Evolutionary conservation across 1,140 invertebrate species (phyloP).

Genomic region (Cotesia vestalis): DNA sequence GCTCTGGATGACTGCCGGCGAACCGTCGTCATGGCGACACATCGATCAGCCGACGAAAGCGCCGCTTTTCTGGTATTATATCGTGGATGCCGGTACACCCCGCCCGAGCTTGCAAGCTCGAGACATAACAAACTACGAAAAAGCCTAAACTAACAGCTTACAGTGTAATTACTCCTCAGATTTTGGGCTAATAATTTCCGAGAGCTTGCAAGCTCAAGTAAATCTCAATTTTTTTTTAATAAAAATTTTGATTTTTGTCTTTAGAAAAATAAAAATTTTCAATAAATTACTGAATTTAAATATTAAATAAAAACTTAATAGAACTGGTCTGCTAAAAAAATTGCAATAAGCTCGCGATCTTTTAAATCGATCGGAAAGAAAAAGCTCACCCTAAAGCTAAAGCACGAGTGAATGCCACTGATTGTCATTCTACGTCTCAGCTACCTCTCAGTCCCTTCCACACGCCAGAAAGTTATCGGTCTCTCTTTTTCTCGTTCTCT

Average conservation of each 20-base stretch:
- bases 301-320: too few relatives aligned
- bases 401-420: constrained; percentile 58
- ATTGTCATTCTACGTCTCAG: constrained; percentile 55
- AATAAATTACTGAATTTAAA: too few relatives aligned
- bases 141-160: background rate
- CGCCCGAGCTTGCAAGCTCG: background rate
- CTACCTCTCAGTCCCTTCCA: constrained; percentile 24
- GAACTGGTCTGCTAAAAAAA: too few relatives aligned
- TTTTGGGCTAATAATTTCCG: background rate
- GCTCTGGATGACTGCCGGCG: constrained; percentile 64
- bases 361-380: constrained; percentile 14
- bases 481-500: constrained; percentile 26
- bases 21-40: constrained; percentile 68
- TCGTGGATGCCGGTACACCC: constrained; percentile 29
- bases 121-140: background rate
- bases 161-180: background rate
- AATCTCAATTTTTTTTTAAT: too few relatives aligned
- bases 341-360: background rate
- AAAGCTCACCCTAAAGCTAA: constrained; percentile 50
- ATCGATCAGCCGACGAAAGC: constrained; percentile 64
- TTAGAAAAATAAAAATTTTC: too few relatives aligned
- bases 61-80: constrained; percentile 43
- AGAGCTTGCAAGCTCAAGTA: background rate
- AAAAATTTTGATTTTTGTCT: background rate
- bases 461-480: background rate